phyloP scores from a whole-genome alignment of 2,888 invertebrate genomes.

The Tenodera sinensis region DNA sequence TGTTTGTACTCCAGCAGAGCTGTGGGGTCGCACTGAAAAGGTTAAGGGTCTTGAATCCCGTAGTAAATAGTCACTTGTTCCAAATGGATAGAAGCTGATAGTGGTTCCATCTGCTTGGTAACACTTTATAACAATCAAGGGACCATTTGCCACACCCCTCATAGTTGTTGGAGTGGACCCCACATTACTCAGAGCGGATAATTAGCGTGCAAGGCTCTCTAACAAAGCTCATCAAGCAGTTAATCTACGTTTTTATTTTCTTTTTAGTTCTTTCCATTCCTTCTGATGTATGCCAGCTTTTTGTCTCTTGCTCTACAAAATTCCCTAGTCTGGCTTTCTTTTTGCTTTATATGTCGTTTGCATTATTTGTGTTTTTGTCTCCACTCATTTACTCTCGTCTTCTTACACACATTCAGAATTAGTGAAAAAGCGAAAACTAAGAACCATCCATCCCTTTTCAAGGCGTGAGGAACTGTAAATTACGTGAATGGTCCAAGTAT shows the following conservation, averaged over 20 bases:
- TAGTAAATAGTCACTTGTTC: not conserved
- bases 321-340: too few species aligned
- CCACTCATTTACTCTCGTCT: not conserved
- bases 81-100: not conserved
- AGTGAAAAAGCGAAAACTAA: too few species aligned
- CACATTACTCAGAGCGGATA: not conserved
- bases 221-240: not conserved
- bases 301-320: not conserved
- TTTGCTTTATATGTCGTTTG: not conserved
- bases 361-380: not conserved
- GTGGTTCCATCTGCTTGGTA: not conserved
- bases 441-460: too few species aligned
- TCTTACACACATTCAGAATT: not conserved
- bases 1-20: not conserved
- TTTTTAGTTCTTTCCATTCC: not conserved
- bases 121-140: slow-evolving; percentile 4
- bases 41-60: not conserved
- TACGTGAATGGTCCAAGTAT: too few species aligned
- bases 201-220: not conserved
- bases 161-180: not conserved
- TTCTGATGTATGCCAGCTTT: not conserved
- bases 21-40: not conserved
- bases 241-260: not conserved
- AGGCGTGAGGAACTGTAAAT: too few species aligned
- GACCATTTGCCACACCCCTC: not conserved